phyloP scores from a whole-genome alignment of 2,888 invertebrate genomes.

The Hyposoter dolosus region DNA sequence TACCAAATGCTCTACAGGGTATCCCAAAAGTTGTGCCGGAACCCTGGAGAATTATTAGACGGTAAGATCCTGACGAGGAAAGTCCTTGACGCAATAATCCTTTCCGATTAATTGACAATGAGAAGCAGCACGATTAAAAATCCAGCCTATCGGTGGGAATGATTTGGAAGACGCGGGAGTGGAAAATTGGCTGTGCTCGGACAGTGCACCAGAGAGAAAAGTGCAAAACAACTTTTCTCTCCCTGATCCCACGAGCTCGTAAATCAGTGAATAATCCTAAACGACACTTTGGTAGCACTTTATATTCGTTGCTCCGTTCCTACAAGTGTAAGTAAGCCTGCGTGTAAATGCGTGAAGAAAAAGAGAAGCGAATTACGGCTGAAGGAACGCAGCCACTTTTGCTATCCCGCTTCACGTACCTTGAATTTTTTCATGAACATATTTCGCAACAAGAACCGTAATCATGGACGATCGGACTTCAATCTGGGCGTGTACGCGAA shows the following conservation, averaged over 20 bases:
- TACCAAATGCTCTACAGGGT: constrained; percentile 20
- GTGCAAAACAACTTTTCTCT: neutral
- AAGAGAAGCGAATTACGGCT: constrained; percentile 18
- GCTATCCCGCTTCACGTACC: constrained; percentile 13
- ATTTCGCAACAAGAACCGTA: constrained; percentile 42
- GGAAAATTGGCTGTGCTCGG: neutral
- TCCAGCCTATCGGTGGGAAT: neutral
- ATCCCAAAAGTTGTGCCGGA: constrained; percentile 1
- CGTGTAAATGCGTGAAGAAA: neutral
- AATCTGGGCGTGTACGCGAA: constrained; percentile 21
- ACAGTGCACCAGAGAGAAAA: neutral
- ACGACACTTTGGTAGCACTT: neutral
- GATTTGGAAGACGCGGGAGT: neutral
- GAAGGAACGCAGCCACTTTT: constrained; percentile 36
- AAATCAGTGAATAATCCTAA: neutral
- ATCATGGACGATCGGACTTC: constrained; percentile 27
- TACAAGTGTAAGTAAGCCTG: neutral
- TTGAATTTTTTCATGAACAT: neutral
- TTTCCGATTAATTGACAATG: neutral
- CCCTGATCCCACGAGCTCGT: neutral
- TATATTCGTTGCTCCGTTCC: neutral
- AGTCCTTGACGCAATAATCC: neutral
- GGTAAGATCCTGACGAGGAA: neutral
- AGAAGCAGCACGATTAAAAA: neutral
- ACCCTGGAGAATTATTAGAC: neutral